Conservation (phyloP, 2,113 vertebrate genomes). For the Ciconia stormi region DNA sequence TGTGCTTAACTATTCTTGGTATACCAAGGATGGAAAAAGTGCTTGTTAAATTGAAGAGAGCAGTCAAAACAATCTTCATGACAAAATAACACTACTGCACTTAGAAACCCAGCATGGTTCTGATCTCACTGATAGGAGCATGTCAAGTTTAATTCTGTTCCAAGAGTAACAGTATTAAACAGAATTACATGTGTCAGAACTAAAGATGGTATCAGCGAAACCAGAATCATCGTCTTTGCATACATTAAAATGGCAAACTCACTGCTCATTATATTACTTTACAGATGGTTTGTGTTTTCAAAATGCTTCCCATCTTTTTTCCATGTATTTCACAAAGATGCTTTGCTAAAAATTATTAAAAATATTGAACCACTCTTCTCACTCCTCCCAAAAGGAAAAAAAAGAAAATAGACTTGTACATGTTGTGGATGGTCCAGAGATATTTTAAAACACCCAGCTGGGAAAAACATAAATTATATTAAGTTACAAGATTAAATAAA, state of each 20-base stretch:
- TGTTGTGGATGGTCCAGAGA: neutral
- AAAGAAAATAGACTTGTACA: neutral
- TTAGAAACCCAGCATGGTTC: neutral
- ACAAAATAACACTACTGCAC: conserved; percentile 14
- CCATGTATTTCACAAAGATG: neutral
- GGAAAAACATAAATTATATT: conserved; percentile 60
- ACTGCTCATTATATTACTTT: neutral
- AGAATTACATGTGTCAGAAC: neutral
- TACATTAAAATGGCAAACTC: neutral
- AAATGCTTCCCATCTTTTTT: neutral
- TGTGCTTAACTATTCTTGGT: conserved; percentile 22
- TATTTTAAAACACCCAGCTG: conserved; percentile 52
- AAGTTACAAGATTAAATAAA: conserved; percentile 63
- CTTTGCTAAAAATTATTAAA: neutral
- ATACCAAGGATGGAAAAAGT: conserved; percentile 20
- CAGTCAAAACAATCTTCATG: conserved; percentile 54
- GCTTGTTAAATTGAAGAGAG: neutral
- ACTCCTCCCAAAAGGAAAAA: neutral
- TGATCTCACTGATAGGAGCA: neutral
- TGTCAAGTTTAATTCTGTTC: neutral
- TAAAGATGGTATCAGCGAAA: neutral
- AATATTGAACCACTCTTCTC: neutral
- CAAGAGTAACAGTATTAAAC: neutral
- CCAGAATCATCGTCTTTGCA: neutral
- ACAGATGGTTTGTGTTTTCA: neutral